Evolutionary conservation across 1,140 invertebrate genomes (phyloP).

Genomic region (Centruroides vittatus): DNA sequence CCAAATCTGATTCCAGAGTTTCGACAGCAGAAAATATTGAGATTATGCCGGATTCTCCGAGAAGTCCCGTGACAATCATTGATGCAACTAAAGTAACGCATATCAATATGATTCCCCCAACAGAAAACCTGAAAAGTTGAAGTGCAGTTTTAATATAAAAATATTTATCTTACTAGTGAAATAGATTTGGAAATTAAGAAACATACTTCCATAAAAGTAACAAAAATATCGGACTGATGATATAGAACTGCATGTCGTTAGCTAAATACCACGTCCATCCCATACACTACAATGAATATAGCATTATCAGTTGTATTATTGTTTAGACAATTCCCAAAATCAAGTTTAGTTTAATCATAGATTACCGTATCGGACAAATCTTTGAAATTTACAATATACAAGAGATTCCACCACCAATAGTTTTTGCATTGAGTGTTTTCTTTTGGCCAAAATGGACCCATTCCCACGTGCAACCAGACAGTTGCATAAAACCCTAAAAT

Average conservation of each 20-base stretch:
- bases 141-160: too few relatives aligned
- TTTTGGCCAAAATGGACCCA: not conserved
- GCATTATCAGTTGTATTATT: too few relatives aligned
- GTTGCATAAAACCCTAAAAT: not conserved
- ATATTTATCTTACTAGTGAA: too few relatives aligned
- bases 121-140: too few relatives aligned
- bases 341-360: not conserved
- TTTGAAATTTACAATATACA: not conserved
- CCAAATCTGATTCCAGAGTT: too few relatives aligned
- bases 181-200: not conserved
- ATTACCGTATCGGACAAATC: not conserved
- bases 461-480: not conserved
- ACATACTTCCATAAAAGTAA: constrained; percentile 28
- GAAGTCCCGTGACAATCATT: too few relatives aligned
- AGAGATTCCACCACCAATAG: constrained; percentile 31
- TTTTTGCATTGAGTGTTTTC: not conserved
- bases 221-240: constrained; percentile 55
- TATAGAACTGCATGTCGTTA: constrained; percentile 63
- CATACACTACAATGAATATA: constrained; percentile 43
- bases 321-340: too few relatives aligned
- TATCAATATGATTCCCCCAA: too few relatives aligned
- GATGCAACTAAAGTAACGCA: too few relatives aligned
- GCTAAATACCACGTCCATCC: constrained; percentile 69
- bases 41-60: too few relatives aligned
- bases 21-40: too few relatives aligned